These are phyloP conservation scores for Microtus obscurus DNA, from an alignment of 2,797 vertebrate genomes.

Conservation along the genomic window DNA sequence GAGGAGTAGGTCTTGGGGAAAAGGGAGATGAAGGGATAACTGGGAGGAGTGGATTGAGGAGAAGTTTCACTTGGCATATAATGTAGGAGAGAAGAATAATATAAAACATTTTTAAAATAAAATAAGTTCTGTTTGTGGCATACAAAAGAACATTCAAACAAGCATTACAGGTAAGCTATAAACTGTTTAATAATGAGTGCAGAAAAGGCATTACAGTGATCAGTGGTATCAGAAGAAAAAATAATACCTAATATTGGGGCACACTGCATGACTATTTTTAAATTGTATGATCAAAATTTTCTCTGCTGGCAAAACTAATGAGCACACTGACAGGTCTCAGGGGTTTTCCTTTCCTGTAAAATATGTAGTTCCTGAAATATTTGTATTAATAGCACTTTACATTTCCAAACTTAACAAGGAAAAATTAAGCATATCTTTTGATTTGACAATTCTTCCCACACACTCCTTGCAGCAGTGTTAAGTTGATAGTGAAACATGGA, in stretches of 20 bases:
- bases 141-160: background rate
- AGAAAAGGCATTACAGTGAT: background rate
- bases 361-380: constrained; percentile 35
- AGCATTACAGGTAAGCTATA: background rate
- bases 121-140: background rate
- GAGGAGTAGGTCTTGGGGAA: background rate
- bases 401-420: constrained; percentile 40
- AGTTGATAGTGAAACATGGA: constrained; percentile 30
- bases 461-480: background rate
- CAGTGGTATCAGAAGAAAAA: constrained; percentile 35
- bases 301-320: background rate
- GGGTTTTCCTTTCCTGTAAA: constrained; percentile 34
- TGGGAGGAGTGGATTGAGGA: background rate
- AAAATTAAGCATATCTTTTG: constrained; percentile 16
- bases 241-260: background rate
- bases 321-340: background rate
- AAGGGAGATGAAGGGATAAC: background rate
- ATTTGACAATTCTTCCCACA: constrained; percentile 41
- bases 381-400: constrained; percentile 49
- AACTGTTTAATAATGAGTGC: background rate
- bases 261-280: background rate
- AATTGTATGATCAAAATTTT: constrained; percentile 18
- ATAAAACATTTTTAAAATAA: background rate
- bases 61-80: background rate
- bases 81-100: background rate